These are phyloP conservation scores for Acronicta alni DNA, from an alignment of 2,888 invertebrate species.

Conservation along the genomic window DNA sequence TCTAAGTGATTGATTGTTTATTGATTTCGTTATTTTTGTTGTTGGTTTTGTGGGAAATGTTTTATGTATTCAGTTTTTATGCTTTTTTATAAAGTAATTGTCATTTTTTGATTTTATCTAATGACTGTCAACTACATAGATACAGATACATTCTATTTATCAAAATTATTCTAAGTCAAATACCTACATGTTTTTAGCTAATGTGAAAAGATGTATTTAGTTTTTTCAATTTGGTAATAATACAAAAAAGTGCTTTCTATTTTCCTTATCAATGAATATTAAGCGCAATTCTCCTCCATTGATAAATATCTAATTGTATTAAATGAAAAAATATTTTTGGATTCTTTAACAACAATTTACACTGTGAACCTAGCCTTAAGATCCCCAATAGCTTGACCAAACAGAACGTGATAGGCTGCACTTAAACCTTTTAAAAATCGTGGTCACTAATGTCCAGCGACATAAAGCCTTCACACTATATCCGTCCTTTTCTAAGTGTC, in stretches of 20 bases:
- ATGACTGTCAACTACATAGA: too few species aligned
- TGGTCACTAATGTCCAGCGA: constrained; percentile 82
- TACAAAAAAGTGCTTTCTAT: too few species aligned
- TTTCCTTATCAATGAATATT: too few species aligned
- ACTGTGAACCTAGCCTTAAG: constrained; percentile 53
- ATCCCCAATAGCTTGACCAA: constrained; percentile 71
- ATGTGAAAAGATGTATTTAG: too few species aligned
- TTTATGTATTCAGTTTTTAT: constrained; percentile 25
- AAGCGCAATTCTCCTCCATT: background rate
- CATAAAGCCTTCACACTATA: constrained; percentile 68
- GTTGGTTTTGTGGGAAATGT: constrained; percentile 35
- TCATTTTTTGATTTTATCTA: constrained; percentile 1
- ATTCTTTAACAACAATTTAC: too few species aligned
- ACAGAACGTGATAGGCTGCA: constrained; percentile 78
- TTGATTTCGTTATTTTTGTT: constrained; percentile 64
- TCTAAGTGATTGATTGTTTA: constrained; percentile 74
- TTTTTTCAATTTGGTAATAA: too few species aligned
- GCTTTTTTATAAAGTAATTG: constrained; percentile 5
- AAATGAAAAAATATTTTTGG: too few species aligned
- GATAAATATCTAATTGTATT: too few species aligned
- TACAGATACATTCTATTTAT: too few species aligned
- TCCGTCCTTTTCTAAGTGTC: constrained; percentile 75
- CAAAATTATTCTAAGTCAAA: too few species aligned
- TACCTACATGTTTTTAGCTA: too few species aligned
- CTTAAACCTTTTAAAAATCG: constrained; percentile 67